A percentile compares a stretch with the other conserved stretches of the same genome.
These are phyloP conservation scores for Mantis religiosa DNA, from an alignment of 2,888 invertebrate species.

Conservation along the genomic window DNA sequence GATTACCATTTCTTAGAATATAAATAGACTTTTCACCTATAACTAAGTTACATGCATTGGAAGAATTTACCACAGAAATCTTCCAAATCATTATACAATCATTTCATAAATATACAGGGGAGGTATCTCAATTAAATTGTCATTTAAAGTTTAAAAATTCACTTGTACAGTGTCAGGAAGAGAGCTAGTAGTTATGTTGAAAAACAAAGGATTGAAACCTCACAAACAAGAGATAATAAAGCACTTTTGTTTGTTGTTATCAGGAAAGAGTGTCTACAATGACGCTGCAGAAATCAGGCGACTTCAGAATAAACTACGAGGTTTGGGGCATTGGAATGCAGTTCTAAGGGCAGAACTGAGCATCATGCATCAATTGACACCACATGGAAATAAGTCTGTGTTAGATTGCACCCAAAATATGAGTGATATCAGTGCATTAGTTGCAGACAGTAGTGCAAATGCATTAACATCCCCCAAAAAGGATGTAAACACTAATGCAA, in stretches of 20 bases:
- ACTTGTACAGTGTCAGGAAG: no score
- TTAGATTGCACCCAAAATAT: not conserved
- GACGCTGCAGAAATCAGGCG: slow-evolving; percentile 29
- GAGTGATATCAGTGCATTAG: not conserved
- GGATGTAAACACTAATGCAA: not conserved
- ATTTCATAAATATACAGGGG: no score
- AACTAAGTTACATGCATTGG: no score
- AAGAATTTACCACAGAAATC: no score
- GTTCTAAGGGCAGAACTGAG: slow-evolving; percentile 43
- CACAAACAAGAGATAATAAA: not conserved
- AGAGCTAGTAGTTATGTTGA: no score
- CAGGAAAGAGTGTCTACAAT: not conserved
- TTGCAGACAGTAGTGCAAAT: not conserved
- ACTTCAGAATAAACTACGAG: slow-evolving; percentile 35
- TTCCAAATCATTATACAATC: no score
- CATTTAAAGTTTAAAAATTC: no score
- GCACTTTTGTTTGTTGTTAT: not conserved
- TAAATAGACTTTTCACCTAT: no score
- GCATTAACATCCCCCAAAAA: not conserved
- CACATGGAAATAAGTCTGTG: not conserved
- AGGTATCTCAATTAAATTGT: no score
- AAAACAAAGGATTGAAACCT: no score
- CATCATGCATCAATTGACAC: slow-evolving; percentile 30
- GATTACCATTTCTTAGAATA: no score
- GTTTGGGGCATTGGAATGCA: slow-evolving; percentile 48